A percentile compares a stretch with the other conserved stretches of the same genome.
phyloP scores from a whole-genome alignment of 2,888 invertebrate species.

The Ochropleura plecta region DNA sequence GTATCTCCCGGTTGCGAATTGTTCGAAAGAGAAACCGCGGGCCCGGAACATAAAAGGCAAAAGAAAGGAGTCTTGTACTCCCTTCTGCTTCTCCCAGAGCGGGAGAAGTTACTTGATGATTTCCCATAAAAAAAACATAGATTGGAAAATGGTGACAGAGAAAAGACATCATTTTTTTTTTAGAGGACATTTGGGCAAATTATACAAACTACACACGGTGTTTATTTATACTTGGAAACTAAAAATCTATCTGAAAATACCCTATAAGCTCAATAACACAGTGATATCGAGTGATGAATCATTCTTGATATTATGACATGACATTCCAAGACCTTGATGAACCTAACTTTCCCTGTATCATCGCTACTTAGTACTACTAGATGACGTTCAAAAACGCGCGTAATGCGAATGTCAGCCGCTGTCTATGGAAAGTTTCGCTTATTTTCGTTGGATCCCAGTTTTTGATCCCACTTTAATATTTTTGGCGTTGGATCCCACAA shows the following conservation, averaged over 20 bases:
- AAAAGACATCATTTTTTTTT: background rate
- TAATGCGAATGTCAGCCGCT: constrained; percentile 18
- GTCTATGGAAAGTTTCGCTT: constrained; percentile 51
- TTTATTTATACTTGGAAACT: background rate
- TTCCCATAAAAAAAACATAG: too few relatives aligned
- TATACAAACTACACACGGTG: background rate
- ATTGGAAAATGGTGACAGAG: background rate
- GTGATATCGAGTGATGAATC: constrained; percentile 12
- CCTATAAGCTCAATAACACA: constrained; percentile 8
- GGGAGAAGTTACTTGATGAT: too few relatives aligned
- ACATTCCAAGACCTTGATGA: constrained; percentile 38
- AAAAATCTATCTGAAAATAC: background rate
- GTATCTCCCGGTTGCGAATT: too few relatives aligned
- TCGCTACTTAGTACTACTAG: background rate
- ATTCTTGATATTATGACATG: background rate
- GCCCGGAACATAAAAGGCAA: too few relatives aligned
- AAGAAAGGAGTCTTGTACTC: too few relatives aligned
- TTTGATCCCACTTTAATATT: too few relatives aligned
- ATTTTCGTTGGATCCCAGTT: too few relatives aligned
- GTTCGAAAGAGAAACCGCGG: too few relatives aligned
- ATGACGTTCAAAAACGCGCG: constrained; percentile 6
- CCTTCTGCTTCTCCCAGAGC: too few relatives aligned
- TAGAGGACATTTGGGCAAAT: background rate
- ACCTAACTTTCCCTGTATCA: constrained; percentile 26
- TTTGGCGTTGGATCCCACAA: too few relatives aligned